Base-by-base conservation (phyloP, 2,888 invertebrate species). In the Chaetogeoica ovagalla region DNA sequence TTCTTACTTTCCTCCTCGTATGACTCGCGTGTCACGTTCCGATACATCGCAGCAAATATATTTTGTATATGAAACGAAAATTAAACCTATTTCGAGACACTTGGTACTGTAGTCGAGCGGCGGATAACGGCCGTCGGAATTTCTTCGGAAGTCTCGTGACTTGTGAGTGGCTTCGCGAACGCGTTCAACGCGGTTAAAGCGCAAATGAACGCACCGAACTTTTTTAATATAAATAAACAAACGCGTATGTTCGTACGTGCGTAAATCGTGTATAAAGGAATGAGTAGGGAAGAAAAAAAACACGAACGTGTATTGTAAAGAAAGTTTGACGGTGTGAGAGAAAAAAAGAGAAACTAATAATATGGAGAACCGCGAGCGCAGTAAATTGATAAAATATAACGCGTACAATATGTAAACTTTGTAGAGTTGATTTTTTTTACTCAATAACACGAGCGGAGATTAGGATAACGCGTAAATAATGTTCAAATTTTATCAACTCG, bases 221-320 rank as follows among this genome's bases (percentile, higher is more conserved):
- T 73, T 73, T 73, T 73, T 63, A 63, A 73, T 73, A 73, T 63
- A 52, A 63, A 73, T 52, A 52, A 52, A 63, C 37, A 73, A 52
- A 52, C 21, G 13, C 71, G 23, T n/a, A 9, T 60, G 23, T 65
- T 4, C 43, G 9, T 9, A 55, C 30, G 15, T 11, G 30, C 13
- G 23, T 8, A 69, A 30, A 30, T 43, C 37, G n/a, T 2, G 0
- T 37, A 37, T 13, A 7, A 7, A 7, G 39, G 39, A 39, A 39
- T 9, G 43, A 1, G 43, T n/a, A n/a, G n/a, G n/a, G n/a, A n/a
- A n/a, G 43, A 43, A 6, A 1, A n/a, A n/a, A n/a, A 72, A 48
- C 43, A 9, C 6, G 43, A 60, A 60, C 19, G 19, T 13, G 60
- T 60, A n/a, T 60, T 15, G 60, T 43, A 7, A 15, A 23, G 72